Base-by-base conservation (phyloP, 2,888 invertebrate genomes). In the Plutella xylostella region DNA sequence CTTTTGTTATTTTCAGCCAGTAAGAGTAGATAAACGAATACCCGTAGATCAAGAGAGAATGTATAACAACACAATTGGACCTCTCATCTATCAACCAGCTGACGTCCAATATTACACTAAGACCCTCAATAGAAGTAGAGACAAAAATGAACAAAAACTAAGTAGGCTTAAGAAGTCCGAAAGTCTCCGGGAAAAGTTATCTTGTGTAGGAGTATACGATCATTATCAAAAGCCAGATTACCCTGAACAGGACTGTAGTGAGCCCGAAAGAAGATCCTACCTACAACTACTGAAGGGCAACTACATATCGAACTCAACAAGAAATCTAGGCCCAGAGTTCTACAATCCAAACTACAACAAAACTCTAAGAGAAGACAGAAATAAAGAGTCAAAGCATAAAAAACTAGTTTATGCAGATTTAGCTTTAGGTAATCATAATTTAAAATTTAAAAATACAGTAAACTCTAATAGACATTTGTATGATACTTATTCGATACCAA, bases 1-100 rank as follows among this genome's bases (percentile, higher is more conserved):
- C 63, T 88, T 88, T 61, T 88, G 88, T 59, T 88, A 88, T 56
- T 88, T 88, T 55, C 88, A 88, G 73, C 88, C 88, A 5, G 88
- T 88, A 53, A 85, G 87, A 62, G 77, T 83, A 57, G 88, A 88
- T 57, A 87, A 88, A 54, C 82, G 88, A 54, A 72, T 79, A 19
- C 74, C 77, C 2, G 75, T 77, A 47, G 82, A 83, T 49, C 78
- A 79, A 55, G 80, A 80, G 44, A 65, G 74, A 48, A 65, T 77
- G 0, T 80, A 78, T 45, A 77, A 84, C 43, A 83, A 83, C 47
- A 75, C 82, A 14, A 74, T 84, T 62, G 80, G 85, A 30, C 80
- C 84, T 25, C 54, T 83, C 43, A 79, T 84, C 49, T 84, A 83
- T 49, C 82, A 82, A 50, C 80, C 78, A 0, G 53, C 70, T 19